Base-by-base conservation (phyloP, 2,797 vertebrate genomes). In the Eurystomus glaucurus region DNA sequence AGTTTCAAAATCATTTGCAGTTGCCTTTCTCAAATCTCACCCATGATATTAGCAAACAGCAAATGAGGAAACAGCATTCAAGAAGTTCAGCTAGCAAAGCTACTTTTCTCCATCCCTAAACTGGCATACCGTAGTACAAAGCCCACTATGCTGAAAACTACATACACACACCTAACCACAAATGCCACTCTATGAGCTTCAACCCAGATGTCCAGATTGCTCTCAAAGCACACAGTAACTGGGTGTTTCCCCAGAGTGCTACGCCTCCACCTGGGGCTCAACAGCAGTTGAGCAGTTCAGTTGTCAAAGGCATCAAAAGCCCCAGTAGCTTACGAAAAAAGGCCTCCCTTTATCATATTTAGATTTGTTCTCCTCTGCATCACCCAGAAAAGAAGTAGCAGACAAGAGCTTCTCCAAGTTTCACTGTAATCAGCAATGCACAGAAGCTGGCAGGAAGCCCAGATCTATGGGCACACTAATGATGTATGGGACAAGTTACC, bases 181-280 rank as follows among this genome's bases (percentile, higher is more conserved):
- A 23, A 39, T 4, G 20, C 15, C 23, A 19, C 48, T 52, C 35
- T 10, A 6, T 2, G 17, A 68, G 45, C 45, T 64, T 68, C 41
- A 25, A 33, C 39, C 10, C 3, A 7, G 35, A 41, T 31, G 41
- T 22, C 46, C 19, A 29, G 37, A 45, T 20, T 48, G 31, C 28
- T 84, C 43, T 55, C 18, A 33, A 20, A 77, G 37, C 6, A 35
- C 41, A n/a, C 6, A n/a, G 28, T 58, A 52, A 45, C 0, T 7
- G 8, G 22, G 4, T 0, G 0, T 15, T 57, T 43, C 28, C 54
- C 62, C 69, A 21, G 45, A 60, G 4, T 9, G 7, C 15, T 33
- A 29, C 8, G 4, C 4, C 9, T 58, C 37, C 14, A 46, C 22
- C 7, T 0, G 0, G 7, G 2, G 35, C 6, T 17, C 15, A 48